Base-by-base conservation (phyloP, 2,888 invertebrate genomes). In the Chaetogeoica ovagalla region DNA sequence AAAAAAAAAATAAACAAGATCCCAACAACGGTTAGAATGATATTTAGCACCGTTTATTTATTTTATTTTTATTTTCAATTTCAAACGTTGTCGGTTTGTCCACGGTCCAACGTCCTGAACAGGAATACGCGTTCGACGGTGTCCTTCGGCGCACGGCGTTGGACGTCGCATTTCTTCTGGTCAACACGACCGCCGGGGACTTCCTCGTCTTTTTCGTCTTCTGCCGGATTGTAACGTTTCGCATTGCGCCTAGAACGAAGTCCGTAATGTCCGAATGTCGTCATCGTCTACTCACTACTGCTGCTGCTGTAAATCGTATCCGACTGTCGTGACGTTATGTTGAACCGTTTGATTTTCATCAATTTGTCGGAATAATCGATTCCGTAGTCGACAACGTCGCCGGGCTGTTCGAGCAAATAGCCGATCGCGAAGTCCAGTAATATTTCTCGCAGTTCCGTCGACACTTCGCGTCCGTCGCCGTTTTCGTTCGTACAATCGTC, bases 371-470 rank as follows among this genome's bases (percentile, higher is more conserved):
- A 98, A 89, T 96, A 97, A 86, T 95, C 94, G 84, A 95, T 94
- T 83, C 96, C 97, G 89, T 95, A 97, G 87, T 93, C 92, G 84
- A 96, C 90, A 85, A 97, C 92, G 90, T 97, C 95, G 83, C 91
- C 91, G 83, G 91, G 91, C 39, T 97, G 96, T 87, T 95, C 94
- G 86, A 97, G 90, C 85, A 98, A 89, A 87, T 96, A 97, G 86
- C 94, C 94, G 86, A 98, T 97, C 83, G 97, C 97, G 88, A 98
- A 97, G 87, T 98, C 97, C 88, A 97, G 90, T 83, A 98, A 90
- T 85, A 97, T 92, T 88, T 97, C 96, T 87, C 97, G 92, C 85
- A 98, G 91, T 88, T 96, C 96, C 87, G 95, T 94, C 84, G 98
- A 97, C 88, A 98, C 96, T 84, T 89, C 88, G 82, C 84, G 83